Evolutionary conservation across 2,113 vertebrate genomes (phyloP).

Genomic region (Arvicanthis niloticus): DNA sequence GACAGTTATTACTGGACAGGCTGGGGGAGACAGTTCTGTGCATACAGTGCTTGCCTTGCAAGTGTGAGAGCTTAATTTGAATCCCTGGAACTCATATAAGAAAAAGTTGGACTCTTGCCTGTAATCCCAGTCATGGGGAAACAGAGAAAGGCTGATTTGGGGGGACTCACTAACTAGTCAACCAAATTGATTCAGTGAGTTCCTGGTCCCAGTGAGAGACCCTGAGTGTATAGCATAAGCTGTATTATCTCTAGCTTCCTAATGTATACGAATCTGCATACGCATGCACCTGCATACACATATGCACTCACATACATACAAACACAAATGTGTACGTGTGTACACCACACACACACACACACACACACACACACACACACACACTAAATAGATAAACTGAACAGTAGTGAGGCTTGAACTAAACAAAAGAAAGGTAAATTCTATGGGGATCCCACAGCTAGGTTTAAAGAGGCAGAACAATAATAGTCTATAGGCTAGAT

Average conservation of each 20-base stretch:
- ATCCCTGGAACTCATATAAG: not conserved
- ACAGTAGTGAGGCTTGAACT: not conserved
- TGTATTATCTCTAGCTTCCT: not conserved
- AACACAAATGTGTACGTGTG: not conserved
- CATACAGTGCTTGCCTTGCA: not conserved
- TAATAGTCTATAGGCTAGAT: not conserved
- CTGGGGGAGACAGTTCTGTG: not conserved
- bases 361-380: not conserved
- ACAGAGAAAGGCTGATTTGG: not conserved
- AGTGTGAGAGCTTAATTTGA: not conserved
- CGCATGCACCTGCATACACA: not conserved
- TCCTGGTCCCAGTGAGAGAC: not conserved
- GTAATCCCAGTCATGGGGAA: not conserved
- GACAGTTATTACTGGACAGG: not conserved
- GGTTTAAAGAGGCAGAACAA: not conserved
- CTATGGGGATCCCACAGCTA: not conserved
- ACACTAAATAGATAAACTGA: not conserved
- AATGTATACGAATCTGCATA: rapidly evolving
- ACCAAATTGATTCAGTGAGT: not conserved
- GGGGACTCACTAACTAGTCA: not conserved
- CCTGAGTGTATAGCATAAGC: not conserved
- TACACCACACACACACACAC: not conserved
- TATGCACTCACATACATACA: not conserved
- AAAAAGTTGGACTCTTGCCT: not conserved
- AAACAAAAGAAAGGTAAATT: not conserved